These are phyloP conservation scores for Papilio gigon DNA, from an alignment of 2,888 invertebrate genomes.

Conservation along the genomic window DNA sequence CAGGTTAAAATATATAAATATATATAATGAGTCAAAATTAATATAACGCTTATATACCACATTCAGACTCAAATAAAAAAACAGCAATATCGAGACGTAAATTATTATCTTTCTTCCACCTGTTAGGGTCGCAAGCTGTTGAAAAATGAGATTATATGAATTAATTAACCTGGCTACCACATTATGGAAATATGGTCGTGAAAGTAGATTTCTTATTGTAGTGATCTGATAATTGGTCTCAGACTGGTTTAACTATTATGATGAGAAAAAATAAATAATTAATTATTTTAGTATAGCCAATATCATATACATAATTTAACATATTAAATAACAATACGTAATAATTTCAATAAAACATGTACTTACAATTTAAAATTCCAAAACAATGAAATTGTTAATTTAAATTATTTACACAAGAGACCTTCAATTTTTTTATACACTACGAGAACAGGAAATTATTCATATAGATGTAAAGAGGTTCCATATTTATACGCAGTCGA, in stretches of 20 bases:
- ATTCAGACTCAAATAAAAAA: not conserved
- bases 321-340: not conserved
- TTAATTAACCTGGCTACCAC: slow-evolving; percentile 2
- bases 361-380: slow-evolving; percentile 22
- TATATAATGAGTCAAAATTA: not conserved
- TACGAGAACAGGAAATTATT: slow-evolving; percentile 17
- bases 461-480: not conserved
- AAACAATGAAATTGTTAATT: slow-evolving; percentile 26
- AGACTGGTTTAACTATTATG: not conserved
- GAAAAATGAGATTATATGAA: slow-evolving; percentile 8
- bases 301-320: too few relatives aligned
- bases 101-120: not conserved
- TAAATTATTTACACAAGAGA: not conserved
- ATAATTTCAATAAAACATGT: not conserved
- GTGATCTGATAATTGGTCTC: slow-evolving; percentile 6
- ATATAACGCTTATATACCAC: too few relatives aligned
- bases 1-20: too few relatives aligned
- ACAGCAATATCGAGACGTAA: not conserved
- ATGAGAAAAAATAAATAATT: not conserved
- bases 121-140: not conserved
- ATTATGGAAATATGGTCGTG: slow-evolving; percentile 18
- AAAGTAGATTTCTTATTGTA: slow-evolving; percentile 11
- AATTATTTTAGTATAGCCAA: too few relatives aligned
- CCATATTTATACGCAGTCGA: not conserved
- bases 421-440: slow-evolving; percentile 19